phyloP scores from a whole-genome alignment of 2,797 vertebrate species.

The Sebastes oblongus region DNA sequence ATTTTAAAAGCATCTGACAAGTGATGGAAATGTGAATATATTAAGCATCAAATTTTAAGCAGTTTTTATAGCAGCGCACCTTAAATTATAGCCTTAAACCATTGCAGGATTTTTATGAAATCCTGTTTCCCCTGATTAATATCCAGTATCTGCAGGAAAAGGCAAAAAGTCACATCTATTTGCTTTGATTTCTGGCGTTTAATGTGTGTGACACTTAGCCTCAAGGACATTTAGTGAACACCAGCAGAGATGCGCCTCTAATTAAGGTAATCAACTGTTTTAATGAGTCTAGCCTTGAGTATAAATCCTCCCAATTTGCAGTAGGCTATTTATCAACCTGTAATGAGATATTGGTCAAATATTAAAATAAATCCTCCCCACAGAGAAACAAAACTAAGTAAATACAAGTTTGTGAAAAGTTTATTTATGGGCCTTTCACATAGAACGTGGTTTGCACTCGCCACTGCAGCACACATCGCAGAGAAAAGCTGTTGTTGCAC shows the following conservation, averaged over 20 bases:
- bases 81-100: not conserved
- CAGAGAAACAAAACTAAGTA: not conserved
- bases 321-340: not conserved
- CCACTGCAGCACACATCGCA: no score
- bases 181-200: not conserved
- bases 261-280: not conserved
- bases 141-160: not conserved
- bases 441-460: no score
- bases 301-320: not conserved
- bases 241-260: not conserved
- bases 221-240: not conserved
- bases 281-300: not conserved
- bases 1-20: not conserved
- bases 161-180: not conserved
- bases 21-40: not conserved
- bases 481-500: no score
- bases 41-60: not conserved
- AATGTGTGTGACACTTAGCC: not conserved
- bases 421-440: not conserved
- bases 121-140: not conserved
- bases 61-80: not conserved
- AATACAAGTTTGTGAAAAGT: not conserved
- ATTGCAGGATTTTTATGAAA: not conserved
- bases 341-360: not conserved
- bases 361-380: not conserved